Evolutionary conservation across 2,888 invertebrate genomes (phyloP).

Genomic region (Caenorhabditis angaria): DNA sequence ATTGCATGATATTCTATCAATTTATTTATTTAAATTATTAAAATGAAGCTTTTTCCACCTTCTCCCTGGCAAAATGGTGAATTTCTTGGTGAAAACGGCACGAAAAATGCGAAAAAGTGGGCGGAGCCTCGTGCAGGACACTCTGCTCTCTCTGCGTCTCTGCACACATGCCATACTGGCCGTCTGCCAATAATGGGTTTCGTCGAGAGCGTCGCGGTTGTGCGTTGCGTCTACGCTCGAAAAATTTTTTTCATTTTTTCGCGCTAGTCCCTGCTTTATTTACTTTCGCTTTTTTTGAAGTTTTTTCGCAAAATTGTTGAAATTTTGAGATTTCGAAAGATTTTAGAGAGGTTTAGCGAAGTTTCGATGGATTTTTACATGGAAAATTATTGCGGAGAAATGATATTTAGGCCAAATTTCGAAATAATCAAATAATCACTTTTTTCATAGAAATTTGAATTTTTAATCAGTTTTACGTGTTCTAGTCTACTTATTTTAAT

Average conservation of each 20-base stretch:
- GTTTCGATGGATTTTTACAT: background rate
- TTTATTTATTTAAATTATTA: background rate
- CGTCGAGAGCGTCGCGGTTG: constrained; percentile 25
- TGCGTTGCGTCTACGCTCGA: constrained; percentile 28
- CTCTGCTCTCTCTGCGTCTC: constrained; percentile 23
- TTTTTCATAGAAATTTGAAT: background rate
- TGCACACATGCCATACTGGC: background rate
- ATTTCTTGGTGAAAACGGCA: background rate
- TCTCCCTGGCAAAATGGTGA: background rate
- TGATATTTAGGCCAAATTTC: background rate
- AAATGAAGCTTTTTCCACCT: background rate
- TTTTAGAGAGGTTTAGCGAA: background rate
- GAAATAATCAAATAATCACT: background rate
- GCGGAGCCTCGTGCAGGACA: constrained; percentile 28
- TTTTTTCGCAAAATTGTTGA: constrained; percentile 18
- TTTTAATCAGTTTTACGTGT: background rate
- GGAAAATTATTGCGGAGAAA: background rate
- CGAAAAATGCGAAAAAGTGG: constrained; percentile 15
- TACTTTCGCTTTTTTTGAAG: constrained; percentile 6
- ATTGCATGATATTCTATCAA: constrained; percentile 10
- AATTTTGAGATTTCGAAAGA: constrained; percentile 15
- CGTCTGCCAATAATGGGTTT: constrained; percentile 21
- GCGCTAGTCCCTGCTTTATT: background rate
- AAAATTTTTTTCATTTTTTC: constrained; percentile 16
- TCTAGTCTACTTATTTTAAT: background rate